A percentile compares a stretch with the other conserved stretches of the same genome.
Evolutionary conservation across 2,797 vertebrate genomes (phyloP).

Genomic region (Pipistrellus nathusii): DNA sequence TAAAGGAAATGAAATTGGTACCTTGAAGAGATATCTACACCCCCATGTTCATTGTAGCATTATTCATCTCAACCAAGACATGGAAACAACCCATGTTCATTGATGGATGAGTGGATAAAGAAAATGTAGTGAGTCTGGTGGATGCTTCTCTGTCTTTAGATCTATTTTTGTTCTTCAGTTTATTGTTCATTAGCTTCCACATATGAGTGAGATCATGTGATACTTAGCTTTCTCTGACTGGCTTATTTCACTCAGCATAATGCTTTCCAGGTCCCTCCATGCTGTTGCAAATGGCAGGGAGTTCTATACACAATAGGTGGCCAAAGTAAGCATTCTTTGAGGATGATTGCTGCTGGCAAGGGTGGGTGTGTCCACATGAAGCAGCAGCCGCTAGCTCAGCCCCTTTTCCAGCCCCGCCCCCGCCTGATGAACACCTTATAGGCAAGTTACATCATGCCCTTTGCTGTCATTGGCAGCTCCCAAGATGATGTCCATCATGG

Average conservation of each 20-base stretch:
- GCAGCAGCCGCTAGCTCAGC: neutral
- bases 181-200: too few relatives aligned
- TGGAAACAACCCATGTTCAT: neutral
- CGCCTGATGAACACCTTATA: conserved; percentile 63
- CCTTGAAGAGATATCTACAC: neutral
- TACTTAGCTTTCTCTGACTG: too few relatives aligned
- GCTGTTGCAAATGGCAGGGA: neutral
- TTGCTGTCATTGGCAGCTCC: conserved; percentile 87
- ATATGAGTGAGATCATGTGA: too few relatives aligned
- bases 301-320: neutral
- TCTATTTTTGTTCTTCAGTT: too few relatives aligned
- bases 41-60: neutral
- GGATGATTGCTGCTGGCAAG: neutral
- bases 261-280: too few relatives aligned
- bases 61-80: neutral
- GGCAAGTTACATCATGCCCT: conserved; percentile 79
- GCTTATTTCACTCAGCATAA: too few relatives aligned
- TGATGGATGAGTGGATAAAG: neutral
- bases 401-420: neutral
- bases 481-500: conserved; percentile 99
- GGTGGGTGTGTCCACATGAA: rapidly evolving
- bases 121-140: neutral
- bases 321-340: neutral
- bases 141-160: too few relatives aligned
- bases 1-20: neutral